Evolutionary conservation across 1,140 invertebrate species (phyloP).

Genomic region (Cydia splendana): DNA sequence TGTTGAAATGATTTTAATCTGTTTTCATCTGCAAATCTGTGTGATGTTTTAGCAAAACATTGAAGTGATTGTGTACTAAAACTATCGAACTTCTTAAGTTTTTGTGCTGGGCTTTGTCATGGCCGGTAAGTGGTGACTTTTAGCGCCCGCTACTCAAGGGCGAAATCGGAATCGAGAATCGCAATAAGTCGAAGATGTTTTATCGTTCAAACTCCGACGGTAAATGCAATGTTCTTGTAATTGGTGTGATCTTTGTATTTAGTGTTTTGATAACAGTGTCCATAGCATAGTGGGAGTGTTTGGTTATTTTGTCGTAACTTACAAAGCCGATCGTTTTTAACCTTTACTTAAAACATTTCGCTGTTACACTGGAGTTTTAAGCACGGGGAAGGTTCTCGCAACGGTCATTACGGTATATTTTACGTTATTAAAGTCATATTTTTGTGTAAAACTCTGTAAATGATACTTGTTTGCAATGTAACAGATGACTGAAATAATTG

Average conservation of each 20-base stretch:
- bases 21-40: conserved; percentile 77
- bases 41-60: conserved; percentile 79
- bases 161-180: conserved; percentile 78
- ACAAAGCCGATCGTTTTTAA: conserved; percentile 64
- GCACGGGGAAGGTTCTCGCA: conserved; percentile 65
- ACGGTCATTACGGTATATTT: conserved; percentile 52
- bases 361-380: conserved; percentile 58
- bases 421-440: conserved; percentile 29
- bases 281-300: conserved; percentile 68
- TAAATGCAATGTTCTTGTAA: conserved; percentile 80
- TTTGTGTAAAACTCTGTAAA: conserved; percentile 44
- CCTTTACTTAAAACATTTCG: conserved; percentile 62
- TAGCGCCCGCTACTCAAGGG: conserved; percentile 80
- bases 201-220: conserved; percentile 80
- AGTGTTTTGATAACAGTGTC: conserved; percentile 73
- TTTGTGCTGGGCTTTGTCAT: conserved; percentile 81
- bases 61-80: conserved; percentile 77
- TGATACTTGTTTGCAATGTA: conserved; percentile 62
- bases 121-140: conserved; percentile 81
- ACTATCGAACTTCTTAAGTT: conserved; percentile 78
- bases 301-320: conserved; percentile 63
- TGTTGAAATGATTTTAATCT: conserved; percentile 79
- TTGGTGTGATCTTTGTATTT: conserved; percentile 76
- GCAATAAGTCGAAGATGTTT: conserved; percentile 80
- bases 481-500: conserved; percentile 68